Base-by-base conservation (phyloP, 2,888 invertebrate genomes). In the Microplitis manilae region DNA sequence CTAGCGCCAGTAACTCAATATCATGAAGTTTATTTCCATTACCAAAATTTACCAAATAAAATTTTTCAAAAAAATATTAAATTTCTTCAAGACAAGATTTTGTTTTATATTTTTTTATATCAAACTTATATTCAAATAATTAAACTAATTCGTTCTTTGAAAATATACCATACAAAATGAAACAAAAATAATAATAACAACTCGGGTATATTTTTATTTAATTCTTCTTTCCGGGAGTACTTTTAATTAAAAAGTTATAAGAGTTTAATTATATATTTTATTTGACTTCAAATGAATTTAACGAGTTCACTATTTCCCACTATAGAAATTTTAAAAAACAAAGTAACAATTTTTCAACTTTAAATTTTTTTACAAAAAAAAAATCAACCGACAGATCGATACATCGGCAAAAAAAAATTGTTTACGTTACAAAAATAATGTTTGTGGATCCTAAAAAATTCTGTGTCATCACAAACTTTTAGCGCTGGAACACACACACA, bases 381-480 rank as follows among this genome's bases (percentile, higher is more conserved):
- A 50, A 50, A 13, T 50, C 2, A 30, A 30, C 30, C 50, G 13
- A 13, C 8, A 50, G 13, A 15, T 40, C 38, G 39, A 40, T 15
- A 68, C 30, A 30, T 30, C 30, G 30, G 2, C 30, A 4, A 30
- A 30, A 30, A 20, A 30, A 30, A 30, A 30, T 30, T 30, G 30
- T 30, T 30, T 30, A 41, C 41, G 9, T 20, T 69, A 50, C 41
- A 69, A 69, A 69, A 40, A 59, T 30, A 30, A 70, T 39, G 30
- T 17, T 15, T 62, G 62, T 17, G 9, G n/a, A 8, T n/a, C 17
- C n/a, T 62, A 20, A 62, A 62, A 62, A 62, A 62, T 62, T 62
- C 62, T 17, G 17, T 20, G 20, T 62, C 62, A 62, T 62, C 62
- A 62, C 20, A 62, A 62, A 62, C 62, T 62, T 17, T 62, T 62